A percentile compares a stretch with the other conserved stretches of the same genome.
Conservation (phyloP, 2,888 invertebrate species). For the Drosophila anomalipes region DNA sequence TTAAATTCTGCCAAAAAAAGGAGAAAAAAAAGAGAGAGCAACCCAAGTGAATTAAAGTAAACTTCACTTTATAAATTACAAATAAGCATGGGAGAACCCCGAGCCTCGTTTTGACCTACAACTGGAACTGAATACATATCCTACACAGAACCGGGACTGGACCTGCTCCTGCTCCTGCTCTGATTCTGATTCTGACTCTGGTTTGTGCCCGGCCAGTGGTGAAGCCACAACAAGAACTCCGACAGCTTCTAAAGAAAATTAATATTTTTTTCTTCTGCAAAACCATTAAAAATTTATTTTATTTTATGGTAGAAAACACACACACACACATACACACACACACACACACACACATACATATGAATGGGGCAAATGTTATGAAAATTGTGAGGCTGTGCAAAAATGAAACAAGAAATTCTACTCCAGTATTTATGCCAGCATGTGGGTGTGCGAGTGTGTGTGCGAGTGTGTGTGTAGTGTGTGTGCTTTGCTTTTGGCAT, state of each 20-base stretch:
- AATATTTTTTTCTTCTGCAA: conserved; percentile 72
- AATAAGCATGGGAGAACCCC: conserved; percentile 61
- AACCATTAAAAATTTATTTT: conserved; percentile 82
- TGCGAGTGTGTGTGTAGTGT: conserved; percentile 4
- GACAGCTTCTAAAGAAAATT: conserved; percentile 72
- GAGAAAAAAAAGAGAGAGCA: conserved; percentile 12
- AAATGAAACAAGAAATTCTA: conserved; percentile 53
- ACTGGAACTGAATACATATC: conserved; percentile 24
- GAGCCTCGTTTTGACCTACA: conserved; percentile 31
- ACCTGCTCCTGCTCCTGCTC: conserved; percentile 9
- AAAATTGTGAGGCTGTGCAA: conserved; percentile 46
- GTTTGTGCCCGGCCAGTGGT: conserved; percentile 41
- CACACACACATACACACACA: conserved; percentile 20
- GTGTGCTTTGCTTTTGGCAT: conserved; percentile 51
- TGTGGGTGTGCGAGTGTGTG: conserved; percentile 10
- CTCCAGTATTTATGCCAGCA: conserved; percentile 58
- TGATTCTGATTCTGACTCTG: background rate
- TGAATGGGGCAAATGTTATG: conserved; percentile 52
- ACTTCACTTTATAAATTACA: conserved; percentile 79
- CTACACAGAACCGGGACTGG: conserved; percentile 1
- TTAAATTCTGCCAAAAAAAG: conserved; percentile 50
- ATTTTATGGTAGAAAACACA: conserved; percentile 65
- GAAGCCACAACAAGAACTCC: conserved; percentile 64
- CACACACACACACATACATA: conserved; percentile 17
- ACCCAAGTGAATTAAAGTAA: conserved; percentile 60